Percentiles rank a stretch among this genome's conserved stretches.
phyloP scores from a whole-genome alignment of 2,797 vertebrate species.

The Chanos chanos region DNA sequence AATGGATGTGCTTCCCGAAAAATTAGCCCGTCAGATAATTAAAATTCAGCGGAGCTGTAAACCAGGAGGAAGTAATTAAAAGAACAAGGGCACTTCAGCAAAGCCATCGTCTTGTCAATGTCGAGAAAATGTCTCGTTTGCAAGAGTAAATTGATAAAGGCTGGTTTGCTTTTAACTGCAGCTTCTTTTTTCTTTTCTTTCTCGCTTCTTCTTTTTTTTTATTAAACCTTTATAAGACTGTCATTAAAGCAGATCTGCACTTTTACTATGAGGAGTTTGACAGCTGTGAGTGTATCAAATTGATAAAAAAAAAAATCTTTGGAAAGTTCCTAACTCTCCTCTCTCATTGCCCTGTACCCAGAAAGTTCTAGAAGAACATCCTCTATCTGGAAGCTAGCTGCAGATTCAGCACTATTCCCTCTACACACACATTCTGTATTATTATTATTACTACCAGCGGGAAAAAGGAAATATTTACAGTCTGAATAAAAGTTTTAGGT shows the following conservation, averaged over 20 bases:
- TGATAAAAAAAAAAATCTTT: conserved; percentile 9
- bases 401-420: conserved; percentile 28
- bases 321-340: conserved; percentile 15
- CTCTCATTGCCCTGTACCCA: neutral
- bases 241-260: conserved; percentile 3
- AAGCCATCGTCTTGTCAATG: conserved; percentile 45
- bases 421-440: conserved; percentile 11
- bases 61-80: conserved; percentile 71
- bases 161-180: too few relatives aligned
- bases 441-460: conserved; percentile 9
- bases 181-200: neutral
- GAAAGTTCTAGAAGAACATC: conserved; percentile 20
- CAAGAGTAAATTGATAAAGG: too few relatives aligned
- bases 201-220: conserved; percentile 9
- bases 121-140: conserved; percentile 23
- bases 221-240: conserved; percentile 11
- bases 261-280: neutral
- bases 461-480: conserved; percentile 16
- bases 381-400: conserved; percentile 12
- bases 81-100: conserved; percentile 63
- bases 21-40: conserved; percentile 61
- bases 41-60: conserved; percentile 67
- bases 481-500: conserved; percentile 17
- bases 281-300: neutral
- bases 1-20: conserved; percentile 52